Evolutionary conservation across 2,888 invertebrate species (phyloP).

Genomic region (Imbricaverruca yamaguchii): DNA sequence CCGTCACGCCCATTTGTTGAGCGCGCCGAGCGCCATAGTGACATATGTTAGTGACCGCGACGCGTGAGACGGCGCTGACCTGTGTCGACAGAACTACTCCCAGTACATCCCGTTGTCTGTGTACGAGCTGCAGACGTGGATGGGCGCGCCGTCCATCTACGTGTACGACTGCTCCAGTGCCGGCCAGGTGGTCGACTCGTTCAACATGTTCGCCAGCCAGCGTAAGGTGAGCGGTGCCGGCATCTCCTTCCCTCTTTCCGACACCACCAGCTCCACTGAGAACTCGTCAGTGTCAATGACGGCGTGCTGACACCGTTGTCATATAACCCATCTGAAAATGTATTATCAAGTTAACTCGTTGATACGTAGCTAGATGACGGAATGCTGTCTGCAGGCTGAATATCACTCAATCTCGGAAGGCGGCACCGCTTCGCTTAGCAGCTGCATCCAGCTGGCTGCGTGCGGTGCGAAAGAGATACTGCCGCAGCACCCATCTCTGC

Average conservation of each 20-base stretch:
- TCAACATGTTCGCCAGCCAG: constrained; percentile 43
- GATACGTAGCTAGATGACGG: too few relatives aligned
- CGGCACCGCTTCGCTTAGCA: background rate
- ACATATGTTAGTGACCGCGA: too few relatives aligned
- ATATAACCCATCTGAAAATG: too few relatives aligned
- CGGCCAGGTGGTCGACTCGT: constrained; percentile 87
- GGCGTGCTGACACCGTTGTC: too few relatives aligned
- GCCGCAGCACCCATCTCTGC: constrained; percentile 95
- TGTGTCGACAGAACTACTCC: constrained; percentile 68
- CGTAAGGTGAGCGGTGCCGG: background rate
- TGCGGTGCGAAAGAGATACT: constrained; percentile 87
- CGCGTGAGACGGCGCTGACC: too few relatives aligned
- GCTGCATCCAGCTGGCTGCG: constrained; percentile 94
- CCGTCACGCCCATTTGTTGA: too few relatives aligned
- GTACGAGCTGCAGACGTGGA: constrained; percentile 97
- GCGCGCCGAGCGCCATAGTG: too few relatives aligned
- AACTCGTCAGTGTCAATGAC: too few relatives aligned
- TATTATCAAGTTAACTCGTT: too few relatives aligned
- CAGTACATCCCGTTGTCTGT: constrained; percentile 98
- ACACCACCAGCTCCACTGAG: too few relatives aligned
- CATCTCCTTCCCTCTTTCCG: too few relatives aligned
- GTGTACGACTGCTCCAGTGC: constrained; percentile 99
- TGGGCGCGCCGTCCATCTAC: constrained; percentile 98
- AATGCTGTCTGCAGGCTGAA: background rate
- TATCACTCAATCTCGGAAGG: background rate